Percentiles rank a stretch among this genome's conserved stretches.
These are phyloP conservation scores for Ibycter americanus DNA, from an alignment of 2,797 vertebrate genomes.

Conservation along the genomic window DNA sequence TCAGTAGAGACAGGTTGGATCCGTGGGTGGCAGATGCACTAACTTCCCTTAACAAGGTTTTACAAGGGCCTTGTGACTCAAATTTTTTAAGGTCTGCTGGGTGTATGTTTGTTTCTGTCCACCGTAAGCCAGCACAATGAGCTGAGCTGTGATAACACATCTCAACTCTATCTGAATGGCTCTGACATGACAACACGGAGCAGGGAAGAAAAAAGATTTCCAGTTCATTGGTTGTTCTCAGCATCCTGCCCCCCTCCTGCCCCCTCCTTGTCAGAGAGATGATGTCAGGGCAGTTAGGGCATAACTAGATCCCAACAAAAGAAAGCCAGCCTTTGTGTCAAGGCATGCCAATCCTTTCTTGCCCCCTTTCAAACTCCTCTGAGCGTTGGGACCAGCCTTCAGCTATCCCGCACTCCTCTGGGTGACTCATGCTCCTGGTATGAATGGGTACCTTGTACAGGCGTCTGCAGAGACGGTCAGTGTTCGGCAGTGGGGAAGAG, in stretches of 20 bases:
- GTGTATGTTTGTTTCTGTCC: background rate
- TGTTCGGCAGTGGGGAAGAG: background rate
- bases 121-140: background rate
- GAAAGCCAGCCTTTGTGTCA: background rate
- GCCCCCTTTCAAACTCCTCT: background rate
- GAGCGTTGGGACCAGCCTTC: background rate
- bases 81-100: background rate
- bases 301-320: background rate
- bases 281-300: constrained; percentile 2
- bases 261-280: background rate
- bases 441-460: constrained; percentile 62
- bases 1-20: background rate
- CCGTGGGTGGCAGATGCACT: background rate
- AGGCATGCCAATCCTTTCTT: background rate
- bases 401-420: background rate
- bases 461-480: background rate
- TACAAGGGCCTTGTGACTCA: background rate
- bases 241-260: background rate
- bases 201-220: background rate
- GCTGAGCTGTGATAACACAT: background rate
- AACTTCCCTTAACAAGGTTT: background rate
- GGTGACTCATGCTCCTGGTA: constrained; percentile 43
- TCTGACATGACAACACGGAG: background rate
- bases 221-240: background rate
- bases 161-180: background rate